Evolutionary conservation across 2,113 vertebrate species (phyloP).

Genomic region (Embiotoca jacksoni): DNA sequence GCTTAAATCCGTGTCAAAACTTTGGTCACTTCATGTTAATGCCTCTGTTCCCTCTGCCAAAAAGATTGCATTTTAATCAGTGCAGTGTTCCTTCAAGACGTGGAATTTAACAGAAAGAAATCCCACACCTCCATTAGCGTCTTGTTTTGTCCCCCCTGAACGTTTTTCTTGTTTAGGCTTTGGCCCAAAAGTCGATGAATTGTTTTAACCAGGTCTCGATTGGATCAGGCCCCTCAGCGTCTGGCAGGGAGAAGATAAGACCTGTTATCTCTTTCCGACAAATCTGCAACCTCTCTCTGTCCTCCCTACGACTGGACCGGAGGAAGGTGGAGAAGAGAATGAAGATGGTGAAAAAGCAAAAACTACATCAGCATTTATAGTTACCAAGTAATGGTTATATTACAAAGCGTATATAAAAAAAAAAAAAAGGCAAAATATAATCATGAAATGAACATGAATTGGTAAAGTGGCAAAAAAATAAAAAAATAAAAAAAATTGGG

Average conservation of each 20-base stretch:
- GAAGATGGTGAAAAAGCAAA: slow-evolving; percentile 27
- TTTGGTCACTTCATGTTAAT: background rate
- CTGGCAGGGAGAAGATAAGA: slow-evolving; percentile 84
- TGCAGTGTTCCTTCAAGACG: slow-evolving; percentile 30
- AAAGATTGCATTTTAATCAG: slow-evolving; percentile 8
- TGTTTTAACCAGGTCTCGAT: slow-evolving; percentile 77
- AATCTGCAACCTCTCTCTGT: slow-evolving; percentile 66
- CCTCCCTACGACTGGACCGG: slow-evolving; percentile 54
- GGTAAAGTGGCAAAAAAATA: too few species aligned
- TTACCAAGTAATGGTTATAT: background rate
- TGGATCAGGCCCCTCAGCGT: slow-evolving; percentile 67
- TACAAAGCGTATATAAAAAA: background rate
- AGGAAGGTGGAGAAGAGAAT: slow-evolving; percentile 10
- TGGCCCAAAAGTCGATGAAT: slow-evolving; percentile 80
- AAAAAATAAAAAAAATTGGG: too few species aligned
- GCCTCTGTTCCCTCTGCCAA: background rate
- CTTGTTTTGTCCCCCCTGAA: slow-evolving; percentile 50
- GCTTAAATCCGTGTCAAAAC: background rate
- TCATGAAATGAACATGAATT: background rate
- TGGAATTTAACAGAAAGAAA: slow-evolving; percentile 19
- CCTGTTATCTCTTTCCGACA: slow-evolving; percentile 75
- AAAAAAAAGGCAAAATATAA: background rate
- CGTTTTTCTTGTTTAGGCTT: slow-evolving; percentile 60
- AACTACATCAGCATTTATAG: slow-evolving; percentile 20
- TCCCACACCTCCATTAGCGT: slow-evolving; percentile 11